Evolutionary conservation across 2,888 invertebrate species (phyloP).

Genomic region (Baccha elongata): DNA sequence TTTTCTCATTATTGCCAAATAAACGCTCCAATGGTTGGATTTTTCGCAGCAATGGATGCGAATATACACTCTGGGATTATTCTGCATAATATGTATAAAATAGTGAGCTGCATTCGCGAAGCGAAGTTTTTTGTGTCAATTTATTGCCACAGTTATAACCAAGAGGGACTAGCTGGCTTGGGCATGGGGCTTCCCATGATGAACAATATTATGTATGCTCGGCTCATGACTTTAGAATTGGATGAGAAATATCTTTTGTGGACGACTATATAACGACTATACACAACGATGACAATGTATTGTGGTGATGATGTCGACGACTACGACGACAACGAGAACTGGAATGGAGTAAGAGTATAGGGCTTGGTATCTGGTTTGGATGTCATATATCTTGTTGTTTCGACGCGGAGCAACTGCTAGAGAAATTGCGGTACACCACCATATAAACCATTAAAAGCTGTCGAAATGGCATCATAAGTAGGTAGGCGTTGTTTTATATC

Average conservation of each 20-base stretch:
- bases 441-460: slow-evolving; percentile 61
- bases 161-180: slow-evolving; percentile 43
- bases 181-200: slow-evolving; percentile 64
- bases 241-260: slow-evolving; percentile 57
- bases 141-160: slow-evolving; percentile 50
- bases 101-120: slow-evolving; percentile 35
- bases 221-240: slow-evolving; percentile 42
- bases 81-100: slow-evolving; percentile 35
- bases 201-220: slow-evolving; percentile 34
- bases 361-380: slow-evolving; percentile 59
- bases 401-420: slow-evolving; percentile 34
- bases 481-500: slow-evolving; percentile 60
- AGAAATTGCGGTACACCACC: slow-evolving; percentile 58
- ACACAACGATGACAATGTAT: neutral
- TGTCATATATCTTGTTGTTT: slow-evolving; percentile 62
- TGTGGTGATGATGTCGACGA: slow-evolving; percentile 17
- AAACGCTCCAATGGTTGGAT: slow-evolving; percentile 50
- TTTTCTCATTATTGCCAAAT: slow-evolving; percentile 71
- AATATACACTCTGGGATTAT: slow-evolving; percentile 50
- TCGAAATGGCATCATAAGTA: slow-evolving; percentile 60
- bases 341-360: slow-evolving; percentile 20
- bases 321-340: slow-evolving; percentile 3
- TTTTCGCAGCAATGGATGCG: slow-evolving; percentile 13
- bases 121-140: slow-evolving; percentile 49
- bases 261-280: neutral